Base-by-base conservation (phyloP, 2,113 vertebrate species). In the Suncus etruscus region DNA sequence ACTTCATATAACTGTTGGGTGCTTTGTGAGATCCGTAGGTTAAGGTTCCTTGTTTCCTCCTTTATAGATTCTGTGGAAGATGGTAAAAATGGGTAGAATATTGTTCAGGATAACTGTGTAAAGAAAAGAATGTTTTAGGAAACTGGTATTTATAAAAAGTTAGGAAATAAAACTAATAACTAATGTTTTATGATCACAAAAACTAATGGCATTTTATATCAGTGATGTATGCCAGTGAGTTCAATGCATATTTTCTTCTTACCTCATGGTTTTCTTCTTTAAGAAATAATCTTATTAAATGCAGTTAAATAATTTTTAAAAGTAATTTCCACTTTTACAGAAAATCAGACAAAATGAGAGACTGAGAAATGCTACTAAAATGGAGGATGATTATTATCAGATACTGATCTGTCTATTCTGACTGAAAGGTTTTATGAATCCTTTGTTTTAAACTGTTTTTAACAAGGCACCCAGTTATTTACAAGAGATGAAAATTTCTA, bases 361-460 rank as follows among this genome's bases (percentile, higher is more conserved):
- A 61, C 11, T 63, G 78, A 51, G 39, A 45, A 80, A 27, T 61
- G 78, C 61, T 70, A 92, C 54, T 74, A 80, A 89, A 69, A 54
- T 54, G 39, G 39, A 50, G 81, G 73, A 50, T 88, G 86, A 87
- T 25, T 86, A 12, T 68, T 69, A 45, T 66, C 22, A 95, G 39
- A 91, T 29, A 1, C 20, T 74, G 32, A 14, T 8, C 74, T 78
- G 7, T 24, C 22, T 81, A 27, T 72, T 70, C 22, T 8, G 65
- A 76, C 39, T 48, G 47, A 89, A 80, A 45, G 10, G 32, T 75
- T 39, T 39, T 39, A 39, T 84, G 2, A 81, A 78, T 66, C 45
- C 72, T 18, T 72, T 91, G 54, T 88, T 90, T 85, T 82, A 78
- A 87, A 14, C 18, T 70, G 27, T 48, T 89, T 95, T 84, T 93